Evolutionary conservation across 2,797 vertebrate species (phyloP).

Genomic region (Gobionotothen gibberifrons): DNA sequence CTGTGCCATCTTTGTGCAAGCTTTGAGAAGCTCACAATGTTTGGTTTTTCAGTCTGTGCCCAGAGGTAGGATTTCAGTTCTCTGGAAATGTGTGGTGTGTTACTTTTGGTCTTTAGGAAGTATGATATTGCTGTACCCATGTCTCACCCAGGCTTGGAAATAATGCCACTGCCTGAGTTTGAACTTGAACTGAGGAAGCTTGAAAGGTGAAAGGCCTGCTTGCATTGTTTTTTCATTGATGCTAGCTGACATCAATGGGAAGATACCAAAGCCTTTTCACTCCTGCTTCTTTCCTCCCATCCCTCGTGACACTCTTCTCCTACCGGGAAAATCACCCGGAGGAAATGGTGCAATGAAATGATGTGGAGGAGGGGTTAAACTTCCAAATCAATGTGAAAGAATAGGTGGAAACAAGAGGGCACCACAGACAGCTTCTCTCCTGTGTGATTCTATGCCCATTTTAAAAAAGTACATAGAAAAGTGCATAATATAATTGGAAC

Average conservation of each 20-base stretch:
- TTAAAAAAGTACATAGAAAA: neutral
- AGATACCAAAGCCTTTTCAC: conserved; percentile 15
- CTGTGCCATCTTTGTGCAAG: conserved; percentile 20
- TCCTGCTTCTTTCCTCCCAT: conserved; percentile 10
- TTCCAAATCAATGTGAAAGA: conserved; percentile 10
- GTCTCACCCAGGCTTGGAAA: conserved; percentile 30
- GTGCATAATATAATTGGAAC: too few relatives aligned
- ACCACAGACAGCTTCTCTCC: neutral
- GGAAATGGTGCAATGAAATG: conserved; percentile 27
- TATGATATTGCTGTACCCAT: conserved; percentile 21
- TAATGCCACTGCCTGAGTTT: conserved; percentile 15
- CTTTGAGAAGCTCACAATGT: conserved; percentile 25
- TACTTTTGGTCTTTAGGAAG: conserved; percentile 27
- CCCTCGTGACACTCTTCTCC: conserved; percentile 12
- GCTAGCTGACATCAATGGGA: conserved; percentile 34
- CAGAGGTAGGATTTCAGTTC: conserved; percentile 41
- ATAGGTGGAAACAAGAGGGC: neutral
- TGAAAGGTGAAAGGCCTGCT: conserved; percentile 32
- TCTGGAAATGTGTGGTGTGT: conserved; percentile 15
- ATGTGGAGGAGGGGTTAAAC: neutral
- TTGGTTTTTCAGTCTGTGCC: conserved; percentile 31
- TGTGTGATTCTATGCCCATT: neutral
- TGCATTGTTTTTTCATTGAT: conserved; percentile 35
- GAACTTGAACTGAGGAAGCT: conserved; percentile 34
- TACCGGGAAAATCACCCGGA: conserved; percentile 30